Evolutionary conservation across 2,797 vertebrate genomes (phyloP).

Genomic region (Tadarida brasiliensis): DNA sequence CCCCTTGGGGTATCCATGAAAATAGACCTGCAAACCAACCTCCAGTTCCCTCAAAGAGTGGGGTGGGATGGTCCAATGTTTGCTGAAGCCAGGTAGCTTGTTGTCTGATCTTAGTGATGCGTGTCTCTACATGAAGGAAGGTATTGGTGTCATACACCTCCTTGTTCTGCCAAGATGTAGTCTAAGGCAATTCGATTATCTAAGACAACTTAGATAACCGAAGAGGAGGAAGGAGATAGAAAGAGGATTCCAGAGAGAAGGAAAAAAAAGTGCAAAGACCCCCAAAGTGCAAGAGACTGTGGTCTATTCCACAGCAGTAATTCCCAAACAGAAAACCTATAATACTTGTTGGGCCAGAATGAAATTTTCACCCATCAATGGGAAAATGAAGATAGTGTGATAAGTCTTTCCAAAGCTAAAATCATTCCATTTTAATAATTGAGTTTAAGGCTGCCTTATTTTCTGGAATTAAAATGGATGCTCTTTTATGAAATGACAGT

Average conservation of each 20-base stretch:
- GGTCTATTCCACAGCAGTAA: neutral
- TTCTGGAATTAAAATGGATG: neutral
- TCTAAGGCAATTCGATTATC: neutral
- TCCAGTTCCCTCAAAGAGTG: neutral
- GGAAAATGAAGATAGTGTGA: neutral
- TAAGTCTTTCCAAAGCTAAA: slow-evolving; percentile 20
- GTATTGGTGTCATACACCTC: neutral
- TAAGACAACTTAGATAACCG: neutral
- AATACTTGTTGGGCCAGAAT: neutral
- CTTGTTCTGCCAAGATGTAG: neutral
- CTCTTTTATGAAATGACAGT: slow-evolving; percentile 12
- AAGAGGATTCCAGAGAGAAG: neutral
- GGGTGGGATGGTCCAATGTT: neutral
- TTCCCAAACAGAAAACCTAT: neutral
- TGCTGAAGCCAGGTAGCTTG: neutral
- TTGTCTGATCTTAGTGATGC: neutral
- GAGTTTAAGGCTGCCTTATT: neutral
- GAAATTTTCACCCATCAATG: neutral
- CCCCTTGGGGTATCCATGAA: neutral
- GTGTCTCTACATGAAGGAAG: neutral
- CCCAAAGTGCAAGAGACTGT: rapidly evolving
- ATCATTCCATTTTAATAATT: neutral
- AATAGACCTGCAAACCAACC: neutral
- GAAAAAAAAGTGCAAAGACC: neutral
- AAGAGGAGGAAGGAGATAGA: neutral